Base-by-base conservation (phyloP, 2,888 invertebrate genomes). In the Orthosia gothica region DNA sequence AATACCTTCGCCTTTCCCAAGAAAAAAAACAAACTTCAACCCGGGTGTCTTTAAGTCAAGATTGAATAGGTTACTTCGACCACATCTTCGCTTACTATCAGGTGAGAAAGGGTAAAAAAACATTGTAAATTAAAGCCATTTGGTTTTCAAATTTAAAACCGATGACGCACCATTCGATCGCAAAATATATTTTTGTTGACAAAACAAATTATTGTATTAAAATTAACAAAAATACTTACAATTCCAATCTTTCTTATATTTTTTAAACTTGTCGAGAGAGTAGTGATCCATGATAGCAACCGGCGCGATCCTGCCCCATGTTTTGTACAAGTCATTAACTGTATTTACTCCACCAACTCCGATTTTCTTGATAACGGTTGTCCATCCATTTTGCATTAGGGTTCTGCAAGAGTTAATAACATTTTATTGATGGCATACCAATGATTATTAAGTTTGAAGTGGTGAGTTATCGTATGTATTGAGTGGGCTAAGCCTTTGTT, bases 181-280 rank as follows among this genome's bases (percentile, higher is more conserved):
- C 7, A 40, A 40, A 40, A 40, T 40, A 7, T 9, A 40, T 40
- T 40, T 40, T 9, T 40, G 40, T 1, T 40, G 40, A 40, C 40
- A 40, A 9, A 40, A 1, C 40, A 40, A 7, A 40, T 40, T 40
- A 40, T 40, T 40, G 40, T 32, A 32, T 40, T 40, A 40, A 40
- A 40, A 9, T 7, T 40, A 40, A 40, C 9, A 9, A 40, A 40
- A 66, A 52, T 64, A 89, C 90, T 90, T 9, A 90, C 89, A 89
- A 26, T 81, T 87, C 89, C 89, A 90, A 76, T 89, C 89, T 50
- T 70, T 89, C 75, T 89, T 89, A 63, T 90, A 89, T 50, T 76
- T 88, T 76, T 87, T 83, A 77, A 89, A 90, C 62, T 82, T 89
- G 3, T 88, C 81, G 50, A 89, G 23, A 20, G 87, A 82, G 18